Conservation (phyloP, 1,140 invertebrate species). For the Solen grandis region DNA sequence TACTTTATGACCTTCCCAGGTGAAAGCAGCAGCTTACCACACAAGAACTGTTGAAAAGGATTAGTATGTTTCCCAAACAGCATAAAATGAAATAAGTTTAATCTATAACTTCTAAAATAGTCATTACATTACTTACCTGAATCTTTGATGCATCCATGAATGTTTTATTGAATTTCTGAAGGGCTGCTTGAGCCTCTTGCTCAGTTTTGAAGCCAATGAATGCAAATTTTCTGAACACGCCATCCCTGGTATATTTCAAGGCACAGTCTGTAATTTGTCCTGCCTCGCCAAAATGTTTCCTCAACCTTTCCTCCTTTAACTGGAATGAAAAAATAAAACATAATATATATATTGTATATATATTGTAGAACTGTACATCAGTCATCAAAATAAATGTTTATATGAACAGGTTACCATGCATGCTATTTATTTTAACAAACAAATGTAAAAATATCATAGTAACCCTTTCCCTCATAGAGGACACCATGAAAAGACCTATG, state of each 20-base stretch:
- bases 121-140: slow-evolving; percentile 71
- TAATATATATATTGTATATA: background rate
- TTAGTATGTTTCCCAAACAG: too few relatives aligned
- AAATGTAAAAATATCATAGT: background rate
- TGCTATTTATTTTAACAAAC: background rate
- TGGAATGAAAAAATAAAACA: slow-evolving; percentile 79
- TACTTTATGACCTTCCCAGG: too few relatives aligned
- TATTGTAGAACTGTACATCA: background rate
- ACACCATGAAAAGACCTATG: too few relatives aligned
- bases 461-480: too few relatives aligned
- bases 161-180: slow-evolving; percentile 91
- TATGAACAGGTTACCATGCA: too few relatives aligned
- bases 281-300: slow-evolving; percentile 88
- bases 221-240: slow-evolving; percentile 94
- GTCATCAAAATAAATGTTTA: too few relatives aligned
- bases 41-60: too few relatives aligned
- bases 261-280: slow-evolving; percentile 96
- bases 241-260: slow-evolving; percentile 94
- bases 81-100: too few relatives aligned
- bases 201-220: slow-evolving; percentile 94
- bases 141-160: slow-evolving; percentile 92
- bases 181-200: slow-evolving; percentile 88
- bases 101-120: too few relatives aligned
- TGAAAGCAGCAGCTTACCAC: too few relatives aligned
- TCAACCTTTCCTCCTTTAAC: slow-evolving; percentile 90